Evolutionary conservation across 1,140 invertebrate genomes (phyloP).

Genomic region (Macrosteles quadrilineatus): DNA sequence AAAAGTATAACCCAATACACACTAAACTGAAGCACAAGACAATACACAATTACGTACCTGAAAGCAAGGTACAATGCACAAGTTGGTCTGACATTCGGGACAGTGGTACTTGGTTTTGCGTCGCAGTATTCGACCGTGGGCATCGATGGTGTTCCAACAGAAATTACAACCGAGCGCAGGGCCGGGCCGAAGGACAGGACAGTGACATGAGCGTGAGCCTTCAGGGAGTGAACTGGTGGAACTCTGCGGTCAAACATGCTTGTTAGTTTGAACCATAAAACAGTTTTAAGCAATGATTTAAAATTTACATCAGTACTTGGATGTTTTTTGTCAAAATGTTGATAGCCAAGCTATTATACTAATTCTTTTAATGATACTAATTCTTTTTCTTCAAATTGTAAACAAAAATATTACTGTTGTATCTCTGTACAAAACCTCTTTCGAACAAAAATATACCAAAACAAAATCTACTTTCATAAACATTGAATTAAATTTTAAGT

Average conservation of each 20-base stretch:
- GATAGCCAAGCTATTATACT: too few species aligned
- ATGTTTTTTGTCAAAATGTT: too few species aligned
- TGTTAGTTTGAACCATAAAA: constrained; percentile 22
- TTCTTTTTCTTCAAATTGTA: too few species aligned
- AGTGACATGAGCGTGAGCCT: constrained; percentile 60
- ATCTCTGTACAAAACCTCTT: too few species aligned
- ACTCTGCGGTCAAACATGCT: constrained; percentile 31
- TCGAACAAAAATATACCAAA: too few species aligned
- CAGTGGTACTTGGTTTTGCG: constrained; percentile 87
- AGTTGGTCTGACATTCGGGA: constrained; percentile 81
- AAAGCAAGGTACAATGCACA: constrained; percentile 85
- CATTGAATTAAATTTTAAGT: too few species aligned
- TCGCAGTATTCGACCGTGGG: constrained; percentile 72
- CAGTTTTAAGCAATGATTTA: constrained; percentile 25
- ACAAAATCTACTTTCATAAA: too few species aligned
- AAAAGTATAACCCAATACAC: too few species aligned
- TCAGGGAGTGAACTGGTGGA: constrained; percentile 26
- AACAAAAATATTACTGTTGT: too few species aligned
- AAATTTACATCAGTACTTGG: background rate
- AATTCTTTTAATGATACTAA: too few species aligned
- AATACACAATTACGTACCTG: too few species aligned
- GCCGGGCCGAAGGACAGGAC: constrained; percentile 74
- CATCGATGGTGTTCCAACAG: constrained; percentile 85
- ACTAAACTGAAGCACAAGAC: too few species aligned
- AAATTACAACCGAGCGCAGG: constrained; percentile 82